Evolutionary conservation across 2,888 invertebrate genomes (phyloP), one percentile per base, ranked within the genome.

Genomic region (Achlya flavicornis): DNA sequence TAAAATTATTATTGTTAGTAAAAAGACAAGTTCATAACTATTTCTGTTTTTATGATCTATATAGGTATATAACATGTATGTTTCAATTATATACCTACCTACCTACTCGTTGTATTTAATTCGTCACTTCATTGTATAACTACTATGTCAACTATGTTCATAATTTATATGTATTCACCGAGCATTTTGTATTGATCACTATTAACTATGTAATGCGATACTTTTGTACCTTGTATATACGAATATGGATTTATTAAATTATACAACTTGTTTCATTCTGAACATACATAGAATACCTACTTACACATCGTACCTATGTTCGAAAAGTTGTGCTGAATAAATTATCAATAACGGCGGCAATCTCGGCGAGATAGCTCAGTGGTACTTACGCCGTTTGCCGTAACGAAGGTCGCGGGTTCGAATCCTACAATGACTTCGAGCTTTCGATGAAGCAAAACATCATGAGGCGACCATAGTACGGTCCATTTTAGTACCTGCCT

Each of bases 161-260:
- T 46, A 6, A 16, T n/a, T 19, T 53, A 1, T 53, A 53, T 53
- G 53, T 53, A 53, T 19, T 53, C 53, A 19, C 53, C 19, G 19
- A 53, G 19, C 19, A 48, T 53, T 53, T 46, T 53, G 19, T 53
- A 53, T 60, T 60, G 59, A 19, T 35, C 38, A 53, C 61, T 57
- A 35, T 53, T 26, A 57, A 57, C 19, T 35, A 61, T 16, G 71
- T 67, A 67, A 61, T 76, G 79, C 78, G 79, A 85, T 81, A 85
- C 82, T 86, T 88, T 87, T 87, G 81, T 89, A 89, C 87, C 85
- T 84, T 86, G 84, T 87, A 84, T 84, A 86, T 79, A 79, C 62
- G 72, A 61, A 65, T 74, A 81, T 78, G 71, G 77, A 69, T 78
- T 74, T 78, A 80, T 69, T 80, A 71, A 67, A 68, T 38, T 19